Conservation (phyloP, 2,888 invertebrate genomes). For the Acrobasis consociella region DNA sequence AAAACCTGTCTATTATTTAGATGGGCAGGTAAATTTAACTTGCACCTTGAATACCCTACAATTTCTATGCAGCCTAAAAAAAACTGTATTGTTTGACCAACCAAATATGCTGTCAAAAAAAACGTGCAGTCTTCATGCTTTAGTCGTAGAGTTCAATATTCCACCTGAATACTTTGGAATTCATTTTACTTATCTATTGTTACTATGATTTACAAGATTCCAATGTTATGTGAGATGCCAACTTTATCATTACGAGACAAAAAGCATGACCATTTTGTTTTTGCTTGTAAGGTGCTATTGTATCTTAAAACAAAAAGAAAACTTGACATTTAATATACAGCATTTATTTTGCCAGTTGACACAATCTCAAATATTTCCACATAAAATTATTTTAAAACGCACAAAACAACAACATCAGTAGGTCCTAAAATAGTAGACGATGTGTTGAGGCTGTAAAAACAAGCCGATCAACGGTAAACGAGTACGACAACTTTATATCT, state of each 20-base stretch:
- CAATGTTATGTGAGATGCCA: constrained; percentile 16
- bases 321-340: not conserved
- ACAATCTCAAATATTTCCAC: not conserved
- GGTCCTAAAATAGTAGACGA: constrained; percentile 46
- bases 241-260: not conserved
- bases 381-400: constrained; percentile 18
- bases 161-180: not conserved
- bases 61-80: constrained; percentile 51
- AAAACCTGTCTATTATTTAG: constrained; percentile 62
- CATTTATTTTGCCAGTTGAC: not conserved
- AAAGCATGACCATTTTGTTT: not conserved
- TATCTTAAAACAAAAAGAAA: not conserved
- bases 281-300: not conserved
- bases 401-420: constrained; percentile 39
- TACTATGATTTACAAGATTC: constrained; percentile 25
- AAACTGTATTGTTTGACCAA: constrained; percentile 45
- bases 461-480: constrained; percentile 53
- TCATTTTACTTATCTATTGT: constrained; percentile 23
- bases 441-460: constrained; percentile 51
- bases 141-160: constrained; percentile 25
- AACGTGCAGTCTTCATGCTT: constrained; percentile 27
- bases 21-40: constrained; percentile 68
- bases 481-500: constrained; percentile 37
- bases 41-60: constrained; percentile 49
- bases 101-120: constrained; percentile 28